phyloP scores from a whole-genome alignment of 2,113 vertebrate genomes.

The Casuarius casuarius region DNA sequence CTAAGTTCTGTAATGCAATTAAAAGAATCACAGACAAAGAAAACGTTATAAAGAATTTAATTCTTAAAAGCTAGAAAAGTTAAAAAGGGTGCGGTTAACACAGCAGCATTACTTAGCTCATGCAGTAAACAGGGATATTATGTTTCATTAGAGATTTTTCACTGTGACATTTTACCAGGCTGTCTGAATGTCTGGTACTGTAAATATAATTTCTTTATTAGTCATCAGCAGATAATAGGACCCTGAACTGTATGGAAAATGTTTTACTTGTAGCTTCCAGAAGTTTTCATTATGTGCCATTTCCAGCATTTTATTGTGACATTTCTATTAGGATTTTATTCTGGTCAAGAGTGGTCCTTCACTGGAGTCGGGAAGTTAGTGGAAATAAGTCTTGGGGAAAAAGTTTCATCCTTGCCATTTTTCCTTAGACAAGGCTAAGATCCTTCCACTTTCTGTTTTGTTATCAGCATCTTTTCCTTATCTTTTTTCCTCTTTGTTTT shows the following conservation, averaged over 20 bases:
- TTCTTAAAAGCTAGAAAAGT: background rate
- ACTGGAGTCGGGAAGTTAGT: background rate
- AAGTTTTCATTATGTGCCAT: background rate
- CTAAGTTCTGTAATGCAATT: background rate
- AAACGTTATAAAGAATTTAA: background rate
- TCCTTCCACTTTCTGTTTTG: background rate
- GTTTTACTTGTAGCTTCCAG: background rate
- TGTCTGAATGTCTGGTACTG: background rate
- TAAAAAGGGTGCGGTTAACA: background rate
- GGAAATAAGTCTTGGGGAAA: background rate
- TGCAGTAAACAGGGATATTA: background rate
- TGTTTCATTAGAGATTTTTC: background rate
- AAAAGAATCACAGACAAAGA: background rate
- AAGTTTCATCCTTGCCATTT: background rate
- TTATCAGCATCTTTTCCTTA: fast-evolving
- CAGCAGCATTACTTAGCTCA: background rate
- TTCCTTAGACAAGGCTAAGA: background rate
- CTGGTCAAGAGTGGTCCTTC: background rate
- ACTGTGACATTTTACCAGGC: background rate
- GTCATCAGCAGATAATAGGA: background rate
- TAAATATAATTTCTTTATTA: background rate
- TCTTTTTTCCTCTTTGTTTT: background rate
- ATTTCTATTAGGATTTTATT: background rate
- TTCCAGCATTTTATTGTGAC: background rate
- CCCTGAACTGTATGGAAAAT: background rate